Percentiles rank a stretch among this genome's conserved stretches.
Evolutionary conservation across 2,888 invertebrate genomes (phyloP).

Genomic region (Merodon equestris): DNA sequence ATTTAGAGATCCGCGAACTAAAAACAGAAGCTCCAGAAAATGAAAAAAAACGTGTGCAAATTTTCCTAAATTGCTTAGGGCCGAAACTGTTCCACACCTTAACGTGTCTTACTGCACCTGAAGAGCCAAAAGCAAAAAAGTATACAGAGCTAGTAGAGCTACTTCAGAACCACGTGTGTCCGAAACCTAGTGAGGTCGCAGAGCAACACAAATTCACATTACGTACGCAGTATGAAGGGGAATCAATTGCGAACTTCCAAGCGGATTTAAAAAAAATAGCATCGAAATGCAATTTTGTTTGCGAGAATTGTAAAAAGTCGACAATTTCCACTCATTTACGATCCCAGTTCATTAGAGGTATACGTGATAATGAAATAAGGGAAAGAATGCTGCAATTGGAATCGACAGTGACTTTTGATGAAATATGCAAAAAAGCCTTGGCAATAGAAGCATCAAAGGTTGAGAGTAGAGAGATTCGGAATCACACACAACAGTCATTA

Average conservation of each 20-base stretch:
- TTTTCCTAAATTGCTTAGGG: conserved; percentile 31
- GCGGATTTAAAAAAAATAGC: conserved; percentile 23
- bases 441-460: conserved; percentile 29
- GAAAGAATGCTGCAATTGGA: conserved; percentile 21
- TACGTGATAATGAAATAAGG: conserved; percentile 22
- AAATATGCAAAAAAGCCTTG: conserved; percentile 16
- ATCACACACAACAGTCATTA: conserved; percentile 6
- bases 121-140: conserved; percentile 33
- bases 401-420: conserved; percentile 8
- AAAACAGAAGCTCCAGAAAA: background rate
- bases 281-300: conserved; percentile 20
- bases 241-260: conserved; percentile 18
- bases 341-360: conserved; percentile 33
- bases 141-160: conserved; percentile 20
- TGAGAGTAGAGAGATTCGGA: conserved; percentile 34
- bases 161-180: conserved; percentile 23
- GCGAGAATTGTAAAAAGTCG: conserved; percentile 32
- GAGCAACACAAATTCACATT: conserved; percentile 38
- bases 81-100: conserved; percentile 33
- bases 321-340: conserved; percentile 48
- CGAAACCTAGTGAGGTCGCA: conserved; percentile 29
- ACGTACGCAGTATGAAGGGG: conserved; percentile 12
- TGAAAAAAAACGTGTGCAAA: conserved; percentile 18
- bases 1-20: conserved; percentile 18
- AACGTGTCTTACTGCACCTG: conserved; percentile 25